Percentiles rank a stretch among this genome's conserved stretches.
These are phyloP conservation scores for Thomomys bottae DNA, from an alignment of 2,113 vertebrate genomes.

Conservation along the genomic window DNA sequence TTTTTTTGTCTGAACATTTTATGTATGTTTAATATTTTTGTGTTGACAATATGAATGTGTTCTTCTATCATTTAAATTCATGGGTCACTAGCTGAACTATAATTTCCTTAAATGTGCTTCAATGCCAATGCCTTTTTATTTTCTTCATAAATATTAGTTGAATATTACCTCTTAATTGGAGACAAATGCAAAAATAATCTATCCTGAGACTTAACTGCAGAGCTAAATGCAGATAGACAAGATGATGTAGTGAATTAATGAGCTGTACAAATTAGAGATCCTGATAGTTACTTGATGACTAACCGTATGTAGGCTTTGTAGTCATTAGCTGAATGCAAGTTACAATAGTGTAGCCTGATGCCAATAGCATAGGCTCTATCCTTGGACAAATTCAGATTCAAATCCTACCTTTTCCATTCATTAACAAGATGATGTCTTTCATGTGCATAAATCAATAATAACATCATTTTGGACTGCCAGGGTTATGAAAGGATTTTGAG, in stretches of 20 bases:
- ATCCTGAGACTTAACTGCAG: background rate
- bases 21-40: background rate
- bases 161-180: background rate
- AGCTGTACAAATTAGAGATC: background rate
- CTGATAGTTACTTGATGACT: background rate
- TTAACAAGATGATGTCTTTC: background rate
- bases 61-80: background rate
- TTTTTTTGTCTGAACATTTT: slow-evolving; percentile 14
- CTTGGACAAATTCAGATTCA: background rate
- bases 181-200: background rate
- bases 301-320: background rate
- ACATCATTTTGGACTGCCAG: background rate
- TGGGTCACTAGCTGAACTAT: background rate
- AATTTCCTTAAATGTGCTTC: too few relatives aligned
- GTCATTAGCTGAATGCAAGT: background rate
- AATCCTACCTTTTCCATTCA: background rate
- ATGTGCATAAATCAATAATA: background rate
- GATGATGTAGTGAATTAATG: background rate
- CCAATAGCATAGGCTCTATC: background rate
- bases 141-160: background rate
- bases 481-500: background rate
- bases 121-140: background rate
- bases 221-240: background rate
- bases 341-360: background rate
- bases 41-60: background rate